Evolutionary conservation across 2,888 invertebrate genomes (phyloP), one percentile per base, ranked within the genome.

Genomic region (Tanypteryx hageni): DNA sequence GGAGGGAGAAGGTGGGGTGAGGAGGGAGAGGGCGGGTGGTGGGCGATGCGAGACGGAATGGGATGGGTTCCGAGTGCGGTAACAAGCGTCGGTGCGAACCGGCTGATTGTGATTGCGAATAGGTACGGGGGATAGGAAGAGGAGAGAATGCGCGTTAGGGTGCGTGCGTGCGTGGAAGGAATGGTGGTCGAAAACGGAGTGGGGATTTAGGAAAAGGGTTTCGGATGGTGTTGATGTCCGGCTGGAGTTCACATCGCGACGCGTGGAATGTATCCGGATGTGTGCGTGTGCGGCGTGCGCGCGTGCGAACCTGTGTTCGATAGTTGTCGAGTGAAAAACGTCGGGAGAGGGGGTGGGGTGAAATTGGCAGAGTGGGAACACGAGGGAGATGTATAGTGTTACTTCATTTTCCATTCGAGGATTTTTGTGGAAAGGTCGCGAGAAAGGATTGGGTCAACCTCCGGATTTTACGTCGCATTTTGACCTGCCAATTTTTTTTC

Each of bases 201-300:
- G 64, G 64, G 64, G 18, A 64, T 16, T 64, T 14, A 18, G 64
- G 14, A 16, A 18, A 16, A 64, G 64, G 64, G 82, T 11, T 44
- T 81, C 81, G 31, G n/a, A 64, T 22, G n/a, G 64, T 64, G 64
- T 64, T 64, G 64, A 68, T 68, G 68, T n/a, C 68, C 68, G 68
- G 13, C 9, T 10, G 68, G 18, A n/a, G 68, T 68, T 68, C 68
- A 22, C 68, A 68, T 68, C 18, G 64, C 16, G 64, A 64, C 8
- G 64, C 64, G n/a, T 14, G 14, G 64, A 44, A 44, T 44, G 44
- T 44, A 44, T 44, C 3, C 56, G 83, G 31, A 44, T 27, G 14
- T 56, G 11, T 31, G 56, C 16, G 56, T 5, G 84, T 18, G 44
- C 18, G 16, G 57, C 13, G 22, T 9, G 27, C 5, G 44, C 5